Evolutionary conservation across 2,888 invertebrate genomes (phyloP).

Genomic region (Standfussiana lucernea): DNA sequence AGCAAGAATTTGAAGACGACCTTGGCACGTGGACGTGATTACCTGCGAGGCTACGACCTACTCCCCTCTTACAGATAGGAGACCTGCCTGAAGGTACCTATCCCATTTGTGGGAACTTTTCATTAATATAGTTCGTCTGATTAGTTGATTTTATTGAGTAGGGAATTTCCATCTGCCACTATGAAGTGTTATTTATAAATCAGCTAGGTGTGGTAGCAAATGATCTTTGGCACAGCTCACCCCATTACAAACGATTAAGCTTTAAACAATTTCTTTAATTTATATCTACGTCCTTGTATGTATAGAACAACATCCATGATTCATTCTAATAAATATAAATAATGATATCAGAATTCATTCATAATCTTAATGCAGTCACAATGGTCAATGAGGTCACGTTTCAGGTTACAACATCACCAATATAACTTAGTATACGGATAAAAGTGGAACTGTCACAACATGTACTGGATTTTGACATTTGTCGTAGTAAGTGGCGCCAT

Average conservation of each 20-base stretch:
- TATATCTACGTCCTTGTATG: not conserved
- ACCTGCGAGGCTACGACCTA: too few species aligned
- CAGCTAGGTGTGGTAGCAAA: slow-evolving; percentile 1
- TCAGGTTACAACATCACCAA: slow-evolving; percentile 42
- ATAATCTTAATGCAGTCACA: slow-evolving; percentile 39
- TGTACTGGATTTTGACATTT: slow-evolving; percentile 14
- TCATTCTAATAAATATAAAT: slow-evolving; percentile 35
- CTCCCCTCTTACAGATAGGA: too few species aligned
- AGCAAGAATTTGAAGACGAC: too few species aligned
- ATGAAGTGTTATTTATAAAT: not conserved
- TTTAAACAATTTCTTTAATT: slow-evolving; percentile 2
- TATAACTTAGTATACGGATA: slow-evolving; percentile 9
- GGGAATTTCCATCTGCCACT: not conserved
- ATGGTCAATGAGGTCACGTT: slow-evolving; percentile 35
- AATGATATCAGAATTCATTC: slow-evolving; percentile 44
- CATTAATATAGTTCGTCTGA: too few species aligned
- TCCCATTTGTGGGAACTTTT: too few species aligned
- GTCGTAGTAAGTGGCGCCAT: slow-evolving; percentile 41
- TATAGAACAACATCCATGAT: slow-evolving; percentile 13
- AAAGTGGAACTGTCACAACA: slow-evolving; percentile 14
- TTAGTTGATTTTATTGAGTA: not conserved
- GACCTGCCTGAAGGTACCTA: too few species aligned
- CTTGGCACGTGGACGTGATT: too few species aligned
- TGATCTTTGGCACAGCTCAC: slow-evolving; percentile 11
- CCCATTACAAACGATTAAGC: slow-evolving; percentile 16